Base-by-base conservation (phyloP, 2,888 invertebrate species). In the Eueremaeus valkanovi region DNA sequence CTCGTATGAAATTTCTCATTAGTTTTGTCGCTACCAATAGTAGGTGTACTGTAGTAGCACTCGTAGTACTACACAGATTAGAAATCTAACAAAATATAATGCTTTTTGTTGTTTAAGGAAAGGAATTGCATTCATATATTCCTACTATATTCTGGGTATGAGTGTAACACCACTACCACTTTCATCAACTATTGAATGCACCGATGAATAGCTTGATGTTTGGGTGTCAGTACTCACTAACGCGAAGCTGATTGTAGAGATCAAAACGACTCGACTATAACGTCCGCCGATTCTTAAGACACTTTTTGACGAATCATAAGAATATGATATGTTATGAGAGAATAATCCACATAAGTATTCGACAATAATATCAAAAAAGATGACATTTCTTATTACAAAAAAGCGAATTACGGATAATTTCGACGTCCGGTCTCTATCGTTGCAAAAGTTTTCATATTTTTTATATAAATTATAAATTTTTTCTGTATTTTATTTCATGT, bases 181-280 rank as follows among this genome's bases (percentile, higher is more conserved):
- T 70, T 70, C 70, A 70, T 70, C 70, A 70, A 70, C 36, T 70
- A 70, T 70, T 70, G 70, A 70, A 70, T 70, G 70, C 70, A 70
- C 45, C 70, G 70, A 45, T 70, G 40, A 40, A 40, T 70, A 40
- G 66, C 36, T 66, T 66, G 66, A 66, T 66, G 9, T 66, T 66
- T 70, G 70, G 70, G 70, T 70, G 70, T 70, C 70, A 70, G 45
- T 27, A 21, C 21, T 70, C 42, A 42, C 70, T 70, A 40, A 40
- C 21, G 70, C 45, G 70, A 42, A 42, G 45, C 11, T 70, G 70
- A 70, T 70, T 70, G 70, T 70, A 45, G 45, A 70, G 42, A 70
- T 70, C 70, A 70, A 70, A 70, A 70, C 70, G 70, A 70, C 70
- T 70, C 70, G 70, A 70, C 24, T 40, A 40, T 70, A 45, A 70